Evolutionary conservation across 2,113 vertebrate genomes (phyloP), one percentile per base, ranked within the genome.

Genomic region (Scomber scombrus): DNA sequence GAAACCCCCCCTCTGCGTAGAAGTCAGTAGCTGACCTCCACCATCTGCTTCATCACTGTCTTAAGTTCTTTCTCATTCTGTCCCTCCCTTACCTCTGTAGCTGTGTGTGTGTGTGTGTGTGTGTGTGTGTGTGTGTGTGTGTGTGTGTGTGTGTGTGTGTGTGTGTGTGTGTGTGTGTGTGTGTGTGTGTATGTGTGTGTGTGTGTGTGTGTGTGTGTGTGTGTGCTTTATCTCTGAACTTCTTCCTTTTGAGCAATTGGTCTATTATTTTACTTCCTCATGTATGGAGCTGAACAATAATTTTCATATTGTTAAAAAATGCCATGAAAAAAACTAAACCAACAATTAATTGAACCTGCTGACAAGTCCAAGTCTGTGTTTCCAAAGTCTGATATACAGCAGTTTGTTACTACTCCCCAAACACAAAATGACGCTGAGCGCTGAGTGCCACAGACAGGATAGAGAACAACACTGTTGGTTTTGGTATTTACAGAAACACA

Each of bases 21-120:
- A 67, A 82, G 75, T 81, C 89, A 85, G 78, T 49, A 3, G 60
- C 75, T 71, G 82, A 84, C 73, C 84, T 77, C 71, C 8, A 60
- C 89, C 89, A 88, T 90, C 88, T 92, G 88, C 67, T 82, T 73
- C 63, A 75, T 23, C 58, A 47, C 79, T 61, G 23, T 65, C 62
- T 45, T 21, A 11, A n/a, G 0, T 34, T n/a, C 18, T 57, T 34
- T 71, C 45, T 74, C 63, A 51, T 50, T 56, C 56, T 31, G 50
- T 72, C 61, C 66, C 18, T 74, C 40, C 45, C 21, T 85, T 73
- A 72, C 49, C 61, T 65, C 76, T 50, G 72, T 45, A n/a, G 76
- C 54, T 23, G 7, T 40, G 34, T 40, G 34, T 40, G 31, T 34
- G 15, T 19, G 50, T 69, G n/a, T n/a, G n/a, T n/a, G n/a, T n/a